phyloP scores from a whole-genome alignment of 2,113 vertebrate species.

The Esox niger region DNA sequence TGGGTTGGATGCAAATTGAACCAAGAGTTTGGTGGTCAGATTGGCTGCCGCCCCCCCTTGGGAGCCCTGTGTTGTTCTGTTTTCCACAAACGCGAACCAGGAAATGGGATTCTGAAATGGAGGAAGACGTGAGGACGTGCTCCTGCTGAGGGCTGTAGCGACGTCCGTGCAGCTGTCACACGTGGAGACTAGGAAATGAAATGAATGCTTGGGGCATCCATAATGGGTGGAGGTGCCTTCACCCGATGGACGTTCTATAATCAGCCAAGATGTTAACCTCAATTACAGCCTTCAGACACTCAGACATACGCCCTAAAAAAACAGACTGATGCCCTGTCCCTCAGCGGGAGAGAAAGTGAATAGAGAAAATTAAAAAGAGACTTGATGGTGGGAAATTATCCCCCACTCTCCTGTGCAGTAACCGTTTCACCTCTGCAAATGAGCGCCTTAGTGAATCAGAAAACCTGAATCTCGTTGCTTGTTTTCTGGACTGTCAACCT shows the following conservation, averaged over 20 bases:
- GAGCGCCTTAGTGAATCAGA: slow-evolving; percentile 61
- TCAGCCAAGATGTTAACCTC: slow-evolving; percentile 65
- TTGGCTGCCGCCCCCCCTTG: no score
- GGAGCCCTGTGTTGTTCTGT: no score
- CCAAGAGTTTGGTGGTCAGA: no score
- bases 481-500: slow-evolving; percentile 69
- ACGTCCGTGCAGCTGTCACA: not conserved
- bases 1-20: no score
- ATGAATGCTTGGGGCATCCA: slow-evolving; percentile 14
- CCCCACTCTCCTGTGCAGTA: slow-evolving; percentile 43
- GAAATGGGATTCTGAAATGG: not conserved
- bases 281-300: slow-evolving; percentile 58
- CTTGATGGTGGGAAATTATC: slow-evolving; percentile 72
- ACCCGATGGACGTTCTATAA: slow-evolving; percentile 46
- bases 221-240: slow-evolving; percentile 23
- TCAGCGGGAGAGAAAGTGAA: slow-evolving; percentile 25
- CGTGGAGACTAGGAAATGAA: not conserved
- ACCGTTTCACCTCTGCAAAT: slow-evolving; percentile 69
- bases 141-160: no score
- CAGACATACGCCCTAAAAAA: slow-evolving; percentile 8
- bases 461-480: slow-evolving; percentile 4
- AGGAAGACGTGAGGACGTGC: not conserved
- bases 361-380: slow-evolving; percentile 12
- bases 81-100: no score
- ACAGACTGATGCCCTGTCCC: slow-evolving; percentile 12